A percentile compares a stretch with the other conserved stretches of the same genome.
Evolutionary conservation across 1,140 invertebrate species (phyloP).

Genomic region (Alviniconcha marisindica): DNA sequence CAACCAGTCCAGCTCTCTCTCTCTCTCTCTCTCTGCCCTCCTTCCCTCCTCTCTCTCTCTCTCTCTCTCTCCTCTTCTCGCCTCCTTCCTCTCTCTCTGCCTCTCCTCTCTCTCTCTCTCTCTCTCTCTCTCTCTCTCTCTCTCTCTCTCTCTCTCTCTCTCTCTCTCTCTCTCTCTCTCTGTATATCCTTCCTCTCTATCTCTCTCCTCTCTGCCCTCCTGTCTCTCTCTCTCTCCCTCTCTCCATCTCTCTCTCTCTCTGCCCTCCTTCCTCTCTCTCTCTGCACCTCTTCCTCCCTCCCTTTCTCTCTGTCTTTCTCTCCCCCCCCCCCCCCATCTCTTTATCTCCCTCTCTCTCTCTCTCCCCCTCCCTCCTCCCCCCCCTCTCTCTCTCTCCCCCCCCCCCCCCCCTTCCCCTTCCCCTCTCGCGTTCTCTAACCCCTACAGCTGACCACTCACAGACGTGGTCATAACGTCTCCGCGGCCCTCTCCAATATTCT

Average conservation of each 20-base stretch:
- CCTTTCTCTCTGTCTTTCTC: not conserved
- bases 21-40: not conserved
- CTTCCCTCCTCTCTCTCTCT: too few species aligned
- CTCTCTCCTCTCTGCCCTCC: not conserved
- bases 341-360: not conserved
- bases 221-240: not conserved
- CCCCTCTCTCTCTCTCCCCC: not conserved
- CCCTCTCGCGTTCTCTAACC: not conserved
- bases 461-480: too few species aligned
- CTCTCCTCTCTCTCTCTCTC: too few species aligned
- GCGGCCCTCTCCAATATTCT: too few species aligned
- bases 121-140: too few species aligned
- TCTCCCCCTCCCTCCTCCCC: not conserved
- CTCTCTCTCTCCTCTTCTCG: too few species aligned
- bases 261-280: not conserved
- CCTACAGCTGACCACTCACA: too few species aligned
- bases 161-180: too few species aligned
- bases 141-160: too few species aligned
- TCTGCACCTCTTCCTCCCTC: not conserved
- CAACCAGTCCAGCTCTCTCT: not conserved
- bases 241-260: not conserved
- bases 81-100: too few species aligned
- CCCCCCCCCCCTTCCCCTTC: not conserved
- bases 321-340: not conserved
- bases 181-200: not conserved